Evolutionary conservation across 2,113 vertebrate genomes (phyloP), one percentile per base, ranked within the genome.

Genomic region (Neotragus pygmaeus): DNA sequence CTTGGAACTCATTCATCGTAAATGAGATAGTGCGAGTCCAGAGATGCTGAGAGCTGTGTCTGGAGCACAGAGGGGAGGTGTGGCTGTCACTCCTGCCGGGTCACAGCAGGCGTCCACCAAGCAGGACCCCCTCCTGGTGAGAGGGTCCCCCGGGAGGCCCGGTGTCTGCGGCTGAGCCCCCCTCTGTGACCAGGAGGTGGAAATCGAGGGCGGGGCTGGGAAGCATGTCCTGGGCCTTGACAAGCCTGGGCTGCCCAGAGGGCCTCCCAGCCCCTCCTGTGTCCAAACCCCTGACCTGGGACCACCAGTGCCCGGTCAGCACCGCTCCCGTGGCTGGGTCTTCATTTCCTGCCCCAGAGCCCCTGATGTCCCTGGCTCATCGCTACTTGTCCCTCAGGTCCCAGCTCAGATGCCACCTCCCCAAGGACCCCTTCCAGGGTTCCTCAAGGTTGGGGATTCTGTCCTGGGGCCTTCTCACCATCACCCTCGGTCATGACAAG

Each of bases 11-110:
- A 30, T 21, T 0, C 23, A n/a, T n/a, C n/a, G n/a, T n/a, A n/a
- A n/a, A n/a, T 0, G 16, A 82, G 13, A n/a, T 0, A 0, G 14
- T 2, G 58, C 3, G 0, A 30, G 57, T 6, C 7, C 39, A n/a
- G 53, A 36, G 39, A 17, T 36, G 30, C 28, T 1, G 39, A 9
- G 17, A 64, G 47, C 53, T 2, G 43, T 4, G 62, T 7, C 43
- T 23, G 62, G 43, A 53, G 64, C 30, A 4, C 81, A 12, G 83
- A 58, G 2, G 2, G 4, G 12, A 17, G 33, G 27, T 5, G 30
- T 0, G 1, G 25, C 47, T 39, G 51, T 28, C 58, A 23, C 30
- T 30, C 2, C 10, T 4, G 15, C n/a, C 47, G 13, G 10, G 21
- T 39, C 27, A 11, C 3, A 2, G 70, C 78, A 47, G 53, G 27